These are phyloP conservation scores for cattle (Bos taurus) DNA, from an alignment of 2,113 vertebrate genomes.

Conservation along the genomic window DNA sequence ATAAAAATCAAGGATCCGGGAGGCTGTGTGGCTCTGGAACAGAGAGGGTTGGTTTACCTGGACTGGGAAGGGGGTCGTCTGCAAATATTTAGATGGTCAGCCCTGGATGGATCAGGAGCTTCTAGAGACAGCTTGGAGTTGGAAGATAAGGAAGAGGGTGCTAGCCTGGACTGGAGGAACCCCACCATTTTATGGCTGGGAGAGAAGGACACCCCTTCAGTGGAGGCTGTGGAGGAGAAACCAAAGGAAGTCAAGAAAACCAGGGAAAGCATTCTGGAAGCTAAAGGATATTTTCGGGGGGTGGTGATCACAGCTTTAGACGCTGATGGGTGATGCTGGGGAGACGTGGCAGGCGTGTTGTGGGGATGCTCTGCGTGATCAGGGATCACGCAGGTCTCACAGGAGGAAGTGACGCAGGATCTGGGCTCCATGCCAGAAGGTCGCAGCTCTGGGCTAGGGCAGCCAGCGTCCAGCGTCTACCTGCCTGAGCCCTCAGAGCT, in stretches of 20 bases:
- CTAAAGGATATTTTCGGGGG: accelerated
- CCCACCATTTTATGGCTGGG: too few species aligned
- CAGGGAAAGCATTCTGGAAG: neutral
- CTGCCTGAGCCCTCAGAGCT: accelerated
- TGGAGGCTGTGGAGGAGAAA: neutral
- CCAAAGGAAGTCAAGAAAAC: neutral
- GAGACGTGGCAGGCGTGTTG: accelerated
- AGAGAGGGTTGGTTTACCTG: neutral
- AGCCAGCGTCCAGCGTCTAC: accelerated
- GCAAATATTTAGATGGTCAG: too few species aligned
- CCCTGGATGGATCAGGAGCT: too few species aligned
- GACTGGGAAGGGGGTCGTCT: accelerated
- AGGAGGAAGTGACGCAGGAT: neutral
- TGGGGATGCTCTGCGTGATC: neutral
- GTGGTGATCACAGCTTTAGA: neutral
- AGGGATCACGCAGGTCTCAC: neutral
- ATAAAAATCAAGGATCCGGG: neutral
- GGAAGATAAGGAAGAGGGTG: neutral
- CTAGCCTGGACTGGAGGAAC: neutral
- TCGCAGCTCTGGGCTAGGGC: accelerated
- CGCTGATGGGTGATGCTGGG: neutral
- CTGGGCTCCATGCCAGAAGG: neutral
- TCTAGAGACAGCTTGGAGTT: neutral
- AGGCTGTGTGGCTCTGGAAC: too few species aligned
- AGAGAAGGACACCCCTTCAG: neutral